Percentiles rank a stretch among this genome's conserved stretches.
These are phyloP conservation scores for Salvelinus namaycush DNA, from an alignment of 2,113 vertebrate species.

Conservation along the genomic window DNA sequence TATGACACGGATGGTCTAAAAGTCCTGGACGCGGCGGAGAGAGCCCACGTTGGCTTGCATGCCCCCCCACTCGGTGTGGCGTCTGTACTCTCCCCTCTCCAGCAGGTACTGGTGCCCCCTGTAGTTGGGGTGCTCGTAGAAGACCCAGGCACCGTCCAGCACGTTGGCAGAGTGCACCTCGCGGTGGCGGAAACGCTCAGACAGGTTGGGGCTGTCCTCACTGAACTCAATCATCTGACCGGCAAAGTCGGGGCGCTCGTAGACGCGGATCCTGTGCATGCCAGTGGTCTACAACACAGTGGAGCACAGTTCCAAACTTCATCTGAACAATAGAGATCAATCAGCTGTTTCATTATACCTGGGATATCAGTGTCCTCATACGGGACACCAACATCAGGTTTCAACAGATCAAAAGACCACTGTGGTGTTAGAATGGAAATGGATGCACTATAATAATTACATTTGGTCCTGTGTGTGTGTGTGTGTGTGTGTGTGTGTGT, in stretches of 20 bases:
- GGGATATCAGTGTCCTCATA: too few species aligned
- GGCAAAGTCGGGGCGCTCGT: conserved; percentile 48
- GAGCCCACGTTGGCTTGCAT: conserved; percentile 50
- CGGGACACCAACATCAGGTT: too few species aligned
- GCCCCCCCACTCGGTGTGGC: conserved; percentile 57
- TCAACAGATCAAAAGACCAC: too few species aligned
- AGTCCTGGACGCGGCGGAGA: conserved; percentile 39
- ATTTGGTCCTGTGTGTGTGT: too few species aligned
- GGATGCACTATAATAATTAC: too few species aligned
- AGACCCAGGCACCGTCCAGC: conserved; percentile 59
- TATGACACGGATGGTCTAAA: conserved; percentile 11
- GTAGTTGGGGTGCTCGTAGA: conserved; percentile 60
- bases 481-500: too few species aligned
- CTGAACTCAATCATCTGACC: conserved; percentile 55
- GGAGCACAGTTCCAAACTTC: not conserved
- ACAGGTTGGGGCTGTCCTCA: conserved; percentile 48
- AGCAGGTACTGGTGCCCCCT: conserved; percentile 61
- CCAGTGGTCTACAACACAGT: conserved; percentile 23
- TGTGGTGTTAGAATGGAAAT: too few species aligned
- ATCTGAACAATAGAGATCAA: too few species aligned
- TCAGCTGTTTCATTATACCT: too few species aligned
- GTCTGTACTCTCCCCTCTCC: conserved; percentile 61
- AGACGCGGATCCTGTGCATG: conserved; percentile 47
- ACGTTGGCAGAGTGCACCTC: conserved; percentile 53
- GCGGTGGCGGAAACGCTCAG: conserved; percentile 43